A percentile compares a stretch with the other conserved stretches of the same genome.
phyloP scores from a whole-genome alignment of 1,140 invertebrate species.

The Oppia nitens region DNA sequence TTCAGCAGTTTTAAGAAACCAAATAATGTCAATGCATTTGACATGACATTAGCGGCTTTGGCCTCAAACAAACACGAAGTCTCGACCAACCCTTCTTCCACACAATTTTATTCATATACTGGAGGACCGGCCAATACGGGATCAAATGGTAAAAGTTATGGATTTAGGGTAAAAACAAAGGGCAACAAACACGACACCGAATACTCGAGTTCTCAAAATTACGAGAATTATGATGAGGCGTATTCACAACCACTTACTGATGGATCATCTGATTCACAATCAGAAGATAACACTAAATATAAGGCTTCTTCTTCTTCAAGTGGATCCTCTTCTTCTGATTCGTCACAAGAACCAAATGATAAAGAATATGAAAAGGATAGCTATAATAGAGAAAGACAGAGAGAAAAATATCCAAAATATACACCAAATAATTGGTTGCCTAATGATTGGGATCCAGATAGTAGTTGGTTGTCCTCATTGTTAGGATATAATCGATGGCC shows the following conservation, averaged over 20 bases:
- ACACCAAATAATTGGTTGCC: background rate
- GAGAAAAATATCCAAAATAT: background rate
- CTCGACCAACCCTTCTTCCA: background rate
- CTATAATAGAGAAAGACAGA: background rate
- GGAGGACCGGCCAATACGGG: background rate
- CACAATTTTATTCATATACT: background rate
- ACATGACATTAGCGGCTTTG: background rate
- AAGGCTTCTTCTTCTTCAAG: background rate
- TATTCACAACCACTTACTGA: background rate
- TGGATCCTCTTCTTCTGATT: background rate
- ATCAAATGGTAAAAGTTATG: background rate
- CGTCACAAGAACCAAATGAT: background rate
- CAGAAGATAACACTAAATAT: background rate
- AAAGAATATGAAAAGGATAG: background rate
- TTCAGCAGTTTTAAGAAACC: background rate
- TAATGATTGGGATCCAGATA: background rate
- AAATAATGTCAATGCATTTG: too few species aligned
- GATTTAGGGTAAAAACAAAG: background rate
- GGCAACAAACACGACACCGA: background rate
- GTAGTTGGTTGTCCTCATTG: background rate
- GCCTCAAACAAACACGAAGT: background rate
- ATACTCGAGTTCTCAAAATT: background rate
- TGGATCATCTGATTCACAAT: background rate
- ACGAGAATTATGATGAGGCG: background rate
- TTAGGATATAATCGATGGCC: background rate